These are phyloP conservation scores for Phasianus colchicus DNA, from an alignment of 2,113 vertebrate genomes.

Conservation along the genomic window DNA sequence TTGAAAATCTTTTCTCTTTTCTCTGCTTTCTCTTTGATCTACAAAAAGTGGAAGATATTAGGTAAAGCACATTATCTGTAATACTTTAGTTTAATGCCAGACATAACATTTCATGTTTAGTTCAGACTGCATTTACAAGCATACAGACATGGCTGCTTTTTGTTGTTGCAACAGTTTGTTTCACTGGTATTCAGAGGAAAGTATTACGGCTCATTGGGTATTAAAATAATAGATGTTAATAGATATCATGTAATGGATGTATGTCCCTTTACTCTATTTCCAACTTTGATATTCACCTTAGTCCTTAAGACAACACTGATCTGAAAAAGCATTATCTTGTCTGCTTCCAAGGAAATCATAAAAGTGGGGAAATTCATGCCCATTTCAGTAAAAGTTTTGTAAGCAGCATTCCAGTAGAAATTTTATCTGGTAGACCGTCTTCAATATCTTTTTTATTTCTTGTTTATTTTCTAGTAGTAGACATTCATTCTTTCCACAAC, in stretches of 20 bases:
- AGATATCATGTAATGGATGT: not conserved
- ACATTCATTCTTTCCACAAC: not conserved
- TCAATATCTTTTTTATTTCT: not conserved
- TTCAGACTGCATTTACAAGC: not conserved
- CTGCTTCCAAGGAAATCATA: not conserved
- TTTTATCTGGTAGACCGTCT: not conserved
- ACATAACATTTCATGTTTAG: conserved; percentile 33
- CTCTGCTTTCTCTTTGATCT: not conserved
- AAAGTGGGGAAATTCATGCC: not conserved
- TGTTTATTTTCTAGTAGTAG: not conserved
- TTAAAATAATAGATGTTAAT: not conserved
- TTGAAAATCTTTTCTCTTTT: not conserved
- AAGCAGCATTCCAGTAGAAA: not conserved
- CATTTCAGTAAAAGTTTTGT: not conserved
- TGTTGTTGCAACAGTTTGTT: not conserved
- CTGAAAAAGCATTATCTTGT: not conserved
- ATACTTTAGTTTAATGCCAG: conserved; percentile 23
- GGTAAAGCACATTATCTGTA: conserved; percentile 8
- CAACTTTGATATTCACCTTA: not conserved
- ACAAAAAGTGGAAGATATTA: not conserved
- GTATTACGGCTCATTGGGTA: accelerated
- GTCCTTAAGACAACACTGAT: not conserved
- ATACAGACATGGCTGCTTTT: not conserved
- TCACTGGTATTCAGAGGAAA: not conserved
- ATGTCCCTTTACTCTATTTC: not conserved